Conservation (phyloP, 2,797 vertebrate genomes). For the Loriculus beryllinus region DNA sequence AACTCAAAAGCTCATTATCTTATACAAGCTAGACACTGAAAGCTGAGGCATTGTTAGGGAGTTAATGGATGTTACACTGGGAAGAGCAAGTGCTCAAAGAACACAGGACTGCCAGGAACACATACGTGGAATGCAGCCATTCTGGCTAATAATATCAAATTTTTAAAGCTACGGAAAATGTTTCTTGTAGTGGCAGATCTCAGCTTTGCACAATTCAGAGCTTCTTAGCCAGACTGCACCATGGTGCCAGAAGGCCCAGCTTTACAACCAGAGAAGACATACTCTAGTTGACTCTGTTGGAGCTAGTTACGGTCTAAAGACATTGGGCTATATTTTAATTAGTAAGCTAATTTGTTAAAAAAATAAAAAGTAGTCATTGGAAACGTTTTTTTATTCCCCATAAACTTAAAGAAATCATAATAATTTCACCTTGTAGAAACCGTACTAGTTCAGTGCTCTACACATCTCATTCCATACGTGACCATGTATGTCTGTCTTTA, state of each 20-base stretch:
- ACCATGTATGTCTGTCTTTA: background rate
- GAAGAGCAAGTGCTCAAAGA: background rate
- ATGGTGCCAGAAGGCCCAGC: background rate
- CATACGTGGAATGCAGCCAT: background rate
- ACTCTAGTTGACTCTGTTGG: background rate
- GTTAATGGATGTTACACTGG: background rate
- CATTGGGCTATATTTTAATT: background rate
- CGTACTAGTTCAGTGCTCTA: background rate
- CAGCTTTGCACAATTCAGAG: background rate
- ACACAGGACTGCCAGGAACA: background rate
- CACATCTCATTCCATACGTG: background rate
- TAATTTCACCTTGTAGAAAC: background rate
- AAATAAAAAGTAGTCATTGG: too few species aligned
- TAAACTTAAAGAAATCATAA: background rate
- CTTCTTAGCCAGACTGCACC: background rate
- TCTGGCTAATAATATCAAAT: background rate
- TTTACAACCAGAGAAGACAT: background rate
- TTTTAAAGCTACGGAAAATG: background rate
- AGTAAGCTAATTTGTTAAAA: background rate
- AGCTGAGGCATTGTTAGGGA: slow-evolving; percentile 7
- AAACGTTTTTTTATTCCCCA: background rate
- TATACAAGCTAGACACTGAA: slow-evolving; percentile 5
- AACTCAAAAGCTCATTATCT: slow-evolving; percentile 21
- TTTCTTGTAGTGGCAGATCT: background rate
- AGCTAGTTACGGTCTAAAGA: background rate